These are phyloP conservation scores for Lanistes nyassanus DNA, from an alignment of 1,140 invertebrate species.

Conservation along the genomic window DNA sequence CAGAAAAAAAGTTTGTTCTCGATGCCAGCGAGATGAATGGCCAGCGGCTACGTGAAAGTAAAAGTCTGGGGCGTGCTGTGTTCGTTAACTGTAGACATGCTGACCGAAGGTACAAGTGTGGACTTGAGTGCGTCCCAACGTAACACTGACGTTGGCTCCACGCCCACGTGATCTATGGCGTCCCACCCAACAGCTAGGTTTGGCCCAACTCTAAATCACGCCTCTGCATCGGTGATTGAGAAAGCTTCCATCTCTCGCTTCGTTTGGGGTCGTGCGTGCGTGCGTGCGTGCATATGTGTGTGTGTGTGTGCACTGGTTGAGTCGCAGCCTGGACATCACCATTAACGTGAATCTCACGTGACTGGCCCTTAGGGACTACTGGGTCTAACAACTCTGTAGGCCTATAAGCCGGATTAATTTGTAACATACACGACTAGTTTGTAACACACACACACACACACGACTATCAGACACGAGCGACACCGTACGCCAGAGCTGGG, in stretches of 20 bases:
- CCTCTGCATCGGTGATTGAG: neutral
- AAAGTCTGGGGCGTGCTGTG: neutral
- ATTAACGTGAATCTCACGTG: neutral
- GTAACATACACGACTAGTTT: neutral
- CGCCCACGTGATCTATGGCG: neutral
- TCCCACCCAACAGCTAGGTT: too few species aligned
- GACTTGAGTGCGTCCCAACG: neutral
- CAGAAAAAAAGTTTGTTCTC: neutral
- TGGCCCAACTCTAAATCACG: neutral
- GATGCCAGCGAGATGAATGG: neutral
- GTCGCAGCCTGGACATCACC: neutral
- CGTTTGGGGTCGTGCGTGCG: neutral
- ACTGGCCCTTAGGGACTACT: neutral
- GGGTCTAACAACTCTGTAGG: neutral
- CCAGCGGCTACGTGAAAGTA: neutral
- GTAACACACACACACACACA: too few species aligned
- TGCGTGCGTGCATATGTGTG: constrained; percentile 5
- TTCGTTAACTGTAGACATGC: neutral
- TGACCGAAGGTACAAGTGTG: neutral
- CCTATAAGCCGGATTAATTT: neutral
- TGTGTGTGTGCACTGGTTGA: neutral
- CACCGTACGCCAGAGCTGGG: too few species aligned
- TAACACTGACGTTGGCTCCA: neutral
- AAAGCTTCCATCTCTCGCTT: neutral
- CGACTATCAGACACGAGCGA: too few species aligned